Base-by-base conservation (phyloP, 1,140 invertebrate genomes). In the Nomia melanderi region DNA sequence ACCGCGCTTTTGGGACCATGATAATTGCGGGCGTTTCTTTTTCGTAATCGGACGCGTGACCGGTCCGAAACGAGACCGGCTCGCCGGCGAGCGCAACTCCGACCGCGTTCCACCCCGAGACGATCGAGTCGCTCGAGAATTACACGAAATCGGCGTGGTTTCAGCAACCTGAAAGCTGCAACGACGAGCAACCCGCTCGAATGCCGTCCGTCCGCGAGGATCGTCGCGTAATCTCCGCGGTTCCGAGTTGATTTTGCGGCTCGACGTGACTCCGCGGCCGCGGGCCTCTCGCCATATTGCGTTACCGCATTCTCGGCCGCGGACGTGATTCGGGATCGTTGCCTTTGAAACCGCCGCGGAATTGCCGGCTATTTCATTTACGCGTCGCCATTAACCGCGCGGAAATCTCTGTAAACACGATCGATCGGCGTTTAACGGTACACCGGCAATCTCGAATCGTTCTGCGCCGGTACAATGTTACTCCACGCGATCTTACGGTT, bases 41-140 rank as follows among this genome's bases (percentile, higher is more conserved):
- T 57, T 44, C 53, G 66, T 77, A 82, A 82, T 82, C 69, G 47
- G 36, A 41, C 62, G 44, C 66, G 72, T 70, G 65, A 81, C 64
- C 59, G 50, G 39, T 20, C 23, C 39, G 4, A 62, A 41, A 57
- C 20, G 54, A 33, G 62, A 59, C 64, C 65, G 63, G 39, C 73
- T 72, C 31, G 62, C 27, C 57, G 27, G 69, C 20, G n/a, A 17
- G 27, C 59, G 41, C 33, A 17, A 53, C 23, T 47, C 20, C 53
- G 64, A 59, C 36, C 60, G 41, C 41, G 33, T 67, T 50, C 1
- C 36, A 29, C 27, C 23, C 44, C 20, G 20, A 50, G 47, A 2
- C 47, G 5, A 20, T n/a, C 47, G 47, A 50, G 41, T 0, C 41
- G 17, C 0, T 0, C 44, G 2, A n/a, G 33, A n/a, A 20, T 50